A percentile compares a stretch with the other conserved stretches of the same genome.
phyloP scores from a whole-genome alignment of 2,888 invertebrate genomes.

The Cerastis leucographa region DNA sequence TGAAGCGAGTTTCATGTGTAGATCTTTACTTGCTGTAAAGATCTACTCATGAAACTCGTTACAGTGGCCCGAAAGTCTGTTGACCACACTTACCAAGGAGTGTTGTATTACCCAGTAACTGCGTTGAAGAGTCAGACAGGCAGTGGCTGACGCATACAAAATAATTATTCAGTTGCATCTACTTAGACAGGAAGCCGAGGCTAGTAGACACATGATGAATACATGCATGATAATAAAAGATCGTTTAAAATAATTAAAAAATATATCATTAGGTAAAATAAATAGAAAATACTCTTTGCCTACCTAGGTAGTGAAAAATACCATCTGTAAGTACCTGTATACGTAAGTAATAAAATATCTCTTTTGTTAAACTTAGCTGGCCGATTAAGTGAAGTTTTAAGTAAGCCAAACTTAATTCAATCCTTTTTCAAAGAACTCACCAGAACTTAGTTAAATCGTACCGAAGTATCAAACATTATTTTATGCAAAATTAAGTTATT shows the following conservation, averaged over 20 bases:
- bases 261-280: background rate
- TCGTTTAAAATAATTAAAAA: background rate
- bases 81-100: background rate
- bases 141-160: too few species aligned
- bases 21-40: too few species aligned
- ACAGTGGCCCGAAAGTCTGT: background rate
- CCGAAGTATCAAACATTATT: slow-evolving; percentile 15
- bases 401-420: slow-evolving; percentile 17
- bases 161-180: background rate
- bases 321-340: background rate
- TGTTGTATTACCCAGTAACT: background rate
- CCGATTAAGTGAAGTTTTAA: background rate
- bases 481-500: slow-evolving; percentile 12
- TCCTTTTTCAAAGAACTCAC: slow-evolving; percentile 28
- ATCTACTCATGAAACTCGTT: too few species aligned
- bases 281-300: background rate
- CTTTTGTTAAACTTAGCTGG: background rate
- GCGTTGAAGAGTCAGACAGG: background rate
- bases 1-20: too few species aligned
- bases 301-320: background rate
- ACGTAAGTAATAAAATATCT: background rate
- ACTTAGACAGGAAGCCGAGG: background rate
- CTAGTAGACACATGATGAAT: background rate
- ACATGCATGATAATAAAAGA: background rate
- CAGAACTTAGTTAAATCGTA: slow-evolving; percentile 11